Evolutionary conservation across 2,888 invertebrate species (phyloP), one percentile per base, ranked within the genome.

Genomic region (Sialis fuliginosa): DNA sequence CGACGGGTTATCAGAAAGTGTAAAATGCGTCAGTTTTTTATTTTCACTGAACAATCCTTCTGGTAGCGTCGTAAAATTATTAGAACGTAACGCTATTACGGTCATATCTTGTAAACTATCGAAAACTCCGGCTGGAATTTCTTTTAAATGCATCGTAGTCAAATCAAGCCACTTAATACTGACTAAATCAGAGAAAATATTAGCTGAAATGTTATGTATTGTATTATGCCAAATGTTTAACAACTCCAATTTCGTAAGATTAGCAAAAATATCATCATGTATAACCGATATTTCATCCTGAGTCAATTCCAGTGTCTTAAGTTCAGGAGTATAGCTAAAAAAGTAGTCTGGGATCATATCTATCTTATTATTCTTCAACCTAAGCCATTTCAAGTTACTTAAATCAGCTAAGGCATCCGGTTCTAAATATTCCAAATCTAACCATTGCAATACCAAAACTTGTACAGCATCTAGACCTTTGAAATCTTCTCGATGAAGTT

Each of bases 221-320:
- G 74, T 71, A 58, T 84, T 87, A 54, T 74, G 71, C 75, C 79
- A 80, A 33, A 86, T 60, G 54, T 81, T 79, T 45, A 87, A 63
- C 43, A 74, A 68, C 47, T 65, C 63, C 49, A 85, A 60, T 53
- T 72, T 70, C 46, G 66, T 68, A 54, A 79, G 67, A 59, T 75
- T 73, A 34, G 70, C 66, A 59, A 85, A 83, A 47, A 77, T 63
- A 48, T 71, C 74, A 2, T 69, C 66, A 35, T 75, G 72, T 55
- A 85, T 65, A 54, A 69, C 64, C 42, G 69, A 68, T 56, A 87
- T 64, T 48, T 76, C 70, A 59, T 85, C 85, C 55, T 72, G 69
- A 43, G 77, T 77, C 54, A 83, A 64, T 61, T 81, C 81, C 45
- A 84, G 66, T 47, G 70, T 69, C 53, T 72, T 69, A 33, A 83